Evolutionary conservation across 2,113 vertebrate species (phyloP).

Genomic region (Osmerus eperlanus): DNA sequence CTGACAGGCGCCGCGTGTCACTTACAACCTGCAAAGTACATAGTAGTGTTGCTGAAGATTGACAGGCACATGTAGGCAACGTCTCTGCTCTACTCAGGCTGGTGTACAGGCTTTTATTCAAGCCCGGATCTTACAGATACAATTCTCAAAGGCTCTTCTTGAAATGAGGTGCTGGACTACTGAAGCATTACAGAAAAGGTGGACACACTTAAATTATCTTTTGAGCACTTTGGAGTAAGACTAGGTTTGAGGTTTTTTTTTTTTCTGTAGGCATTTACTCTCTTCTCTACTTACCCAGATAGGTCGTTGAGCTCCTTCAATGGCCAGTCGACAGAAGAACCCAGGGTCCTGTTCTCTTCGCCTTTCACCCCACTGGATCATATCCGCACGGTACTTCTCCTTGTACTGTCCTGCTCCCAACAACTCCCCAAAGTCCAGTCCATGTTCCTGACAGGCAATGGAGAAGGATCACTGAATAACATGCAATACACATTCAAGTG

Average conservation of each 20-base stretch:
- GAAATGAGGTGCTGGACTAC: background rate
- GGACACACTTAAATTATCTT: background rate
- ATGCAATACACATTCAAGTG: too few species aligned
- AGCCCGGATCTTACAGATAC: background rate
- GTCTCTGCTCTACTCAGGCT: too few species aligned
- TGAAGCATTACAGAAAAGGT: background rate
- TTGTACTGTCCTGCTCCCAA: constrained; percentile 84
- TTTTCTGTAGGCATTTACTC: background rate
- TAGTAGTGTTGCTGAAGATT: background rate
- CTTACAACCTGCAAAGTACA: constrained; percentile 79
- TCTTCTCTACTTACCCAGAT: constrained; percentile 77
- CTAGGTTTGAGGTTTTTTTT: background rate
- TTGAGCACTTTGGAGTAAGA: background rate
- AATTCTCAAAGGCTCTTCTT: background rate
- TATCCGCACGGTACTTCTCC: constrained; percentile 77
- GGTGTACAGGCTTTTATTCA: background rate
- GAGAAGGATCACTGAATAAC: background rate
- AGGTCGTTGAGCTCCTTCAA: constrained; percentile 61
- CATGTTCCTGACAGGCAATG: constrained; percentile 71
- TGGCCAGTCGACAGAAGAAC: constrained; percentile 81
- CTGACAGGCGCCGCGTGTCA: constrained; percentile 80
- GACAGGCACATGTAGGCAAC: too few species aligned
- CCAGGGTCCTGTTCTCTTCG: constrained; percentile 73
- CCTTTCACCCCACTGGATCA: constrained; percentile 89
- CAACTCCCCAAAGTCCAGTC: constrained; percentile 76